phyloP scores from a whole-genome alignment of 2,888 invertebrate species.

The Drosophila macrothrix region DNA sequence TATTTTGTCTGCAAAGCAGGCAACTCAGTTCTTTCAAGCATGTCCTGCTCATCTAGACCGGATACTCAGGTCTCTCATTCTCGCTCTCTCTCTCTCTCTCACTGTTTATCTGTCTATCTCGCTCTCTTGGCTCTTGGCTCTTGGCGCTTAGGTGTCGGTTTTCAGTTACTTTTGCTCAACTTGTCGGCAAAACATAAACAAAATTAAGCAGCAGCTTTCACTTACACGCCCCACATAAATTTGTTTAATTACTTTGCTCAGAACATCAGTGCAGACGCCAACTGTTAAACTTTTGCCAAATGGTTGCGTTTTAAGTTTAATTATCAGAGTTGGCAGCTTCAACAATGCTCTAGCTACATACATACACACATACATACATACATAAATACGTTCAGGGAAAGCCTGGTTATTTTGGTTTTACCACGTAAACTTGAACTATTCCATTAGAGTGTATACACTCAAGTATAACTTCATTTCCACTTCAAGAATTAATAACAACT shows the following conservation, averaged over 20 bases:
- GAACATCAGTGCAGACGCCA: conserved; percentile 50
- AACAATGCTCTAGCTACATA: neutral
- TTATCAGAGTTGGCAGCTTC: conserved; percentile 34
- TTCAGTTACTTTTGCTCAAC: conserved; percentile 38
- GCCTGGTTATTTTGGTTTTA: neutral
- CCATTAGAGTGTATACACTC: neutral
- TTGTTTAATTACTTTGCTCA: conserved; percentile 61
- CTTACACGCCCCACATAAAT: conserved; percentile 55
- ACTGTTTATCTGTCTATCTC: neutral
- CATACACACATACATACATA: neutral
- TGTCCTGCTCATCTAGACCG: conserved; percentile 10
- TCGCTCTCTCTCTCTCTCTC: neutral
- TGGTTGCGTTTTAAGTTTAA: conserved; percentile 62
- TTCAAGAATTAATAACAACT: neutral
- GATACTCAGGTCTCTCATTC: neutral
- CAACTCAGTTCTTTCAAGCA: conserved; percentile 30
- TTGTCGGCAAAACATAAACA: conserved; percentile 48
- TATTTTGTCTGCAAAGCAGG: conserved; percentile 21
- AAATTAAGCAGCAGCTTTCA: conserved; percentile 61
- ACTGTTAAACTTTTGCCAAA: conserved; percentile 58
- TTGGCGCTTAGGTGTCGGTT: conserved; percentile 20
- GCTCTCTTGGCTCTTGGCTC: neutral
- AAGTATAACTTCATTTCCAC: neutral
- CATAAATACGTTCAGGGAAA: neutral
- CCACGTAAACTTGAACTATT: neutral